A percentile compares a stretch with the other conserved stretches of the same genome.
These are phyloP conservation scores for Ricordea florida DNA, from an alignment of 92 coral and sea anemone genomes.

Conservation along the genomic window DNA sequence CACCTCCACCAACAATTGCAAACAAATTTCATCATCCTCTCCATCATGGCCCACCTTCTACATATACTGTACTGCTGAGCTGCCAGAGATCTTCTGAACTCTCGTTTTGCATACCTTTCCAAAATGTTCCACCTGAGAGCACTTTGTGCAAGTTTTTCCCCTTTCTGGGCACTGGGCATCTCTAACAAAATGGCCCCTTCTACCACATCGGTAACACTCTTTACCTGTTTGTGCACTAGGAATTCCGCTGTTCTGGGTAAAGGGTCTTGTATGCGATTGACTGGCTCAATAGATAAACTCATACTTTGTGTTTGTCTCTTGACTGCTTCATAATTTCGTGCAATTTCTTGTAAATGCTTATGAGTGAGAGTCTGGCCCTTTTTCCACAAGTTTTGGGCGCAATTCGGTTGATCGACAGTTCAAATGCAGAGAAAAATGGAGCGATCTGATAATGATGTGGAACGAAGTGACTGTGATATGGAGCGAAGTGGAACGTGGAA, in stretches of 20 bases:
- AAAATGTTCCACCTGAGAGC: slow-evolving; percentile 20
- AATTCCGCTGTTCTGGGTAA: neutral
- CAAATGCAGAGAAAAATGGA: no score
- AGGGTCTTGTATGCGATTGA: neutral
- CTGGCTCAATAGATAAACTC: neutral
- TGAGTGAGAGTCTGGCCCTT: slow-evolving; percentile 13
- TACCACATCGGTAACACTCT: slow-evolving; percentile 41
- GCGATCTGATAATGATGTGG: no score
- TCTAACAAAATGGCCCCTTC: slow-evolving; percentile 20
- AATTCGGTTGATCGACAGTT: slow-evolving; percentile 33
- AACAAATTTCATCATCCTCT: slow-evolving; percentile 22
- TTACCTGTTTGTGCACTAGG: neutral
- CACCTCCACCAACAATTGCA: neutral
- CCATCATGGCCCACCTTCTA: neutral
- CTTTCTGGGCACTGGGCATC: slow-evolving; percentile 31
- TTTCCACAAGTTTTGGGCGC: slow-evolving; percentile 47
- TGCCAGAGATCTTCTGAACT: neutral
- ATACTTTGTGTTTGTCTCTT: slow-evolving; percentile 8
- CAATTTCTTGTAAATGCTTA: slow-evolving; percentile 1
- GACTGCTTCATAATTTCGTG: slow-evolving; percentile 19
- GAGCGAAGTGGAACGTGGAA: no score
- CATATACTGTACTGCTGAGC: neutral
- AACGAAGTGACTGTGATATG: no score
- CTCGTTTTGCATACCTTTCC: slow-evolving; percentile 37
- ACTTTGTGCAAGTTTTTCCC: slow-evolving; percentile 15